Percentiles rank a stretch among this genome's conserved stretches.
Conservation (phyloP, 1,140 invertebrate species). For the Asobara japonica region DNA sequence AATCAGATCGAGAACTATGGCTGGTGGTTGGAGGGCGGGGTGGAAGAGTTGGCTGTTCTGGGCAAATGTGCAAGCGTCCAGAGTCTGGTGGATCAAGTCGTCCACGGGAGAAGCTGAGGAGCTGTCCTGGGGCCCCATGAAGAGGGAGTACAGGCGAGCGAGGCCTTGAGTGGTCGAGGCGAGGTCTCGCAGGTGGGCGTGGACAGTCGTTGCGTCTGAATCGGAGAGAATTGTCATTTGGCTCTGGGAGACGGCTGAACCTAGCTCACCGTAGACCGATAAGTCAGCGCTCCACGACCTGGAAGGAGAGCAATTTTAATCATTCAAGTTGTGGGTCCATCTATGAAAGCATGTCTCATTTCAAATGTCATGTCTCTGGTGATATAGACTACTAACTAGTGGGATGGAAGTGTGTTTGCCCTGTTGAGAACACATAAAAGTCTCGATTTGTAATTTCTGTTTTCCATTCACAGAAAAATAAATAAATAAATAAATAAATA, state of each 20-base stretch:
- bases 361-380: too few relatives aligned
- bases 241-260: slow-evolving; percentile 61
- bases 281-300: slow-evolving; percentile 66
- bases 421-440: too few relatives aligned
- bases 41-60: slow-evolving; percentile 55
- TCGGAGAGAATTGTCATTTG: slow-evolving; percentile 53
- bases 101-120: slow-evolving; percentile 47
- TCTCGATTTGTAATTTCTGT: too few relatives aligned
- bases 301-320: too few relatives aligned
- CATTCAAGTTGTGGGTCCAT: too few relatives aligned
- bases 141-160: slow-evolving; percentile 71
- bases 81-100: slow-evolving; percentile 53
- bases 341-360: too few relatives aligned
- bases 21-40: slow-evolving; percentile 53
- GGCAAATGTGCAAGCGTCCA: slow-evolving; percentile 60
- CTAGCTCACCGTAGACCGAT: slow-evolving; percentile 67
- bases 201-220: slow-evolving; percentile 59
- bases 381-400: too few relatives aligned
- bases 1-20: slow-evolving; percentile 56
- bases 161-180: slow-evolving; percentile 73
- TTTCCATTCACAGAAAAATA: too few relatives aligned
- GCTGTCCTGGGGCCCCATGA: slow-evolving; percentile 58
- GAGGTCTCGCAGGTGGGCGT: slow-evolving; percentile 71
- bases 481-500: too few relatives aligned
- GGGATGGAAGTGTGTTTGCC: too few relatives aligned